Conservation (phyloP, 2,888 invertebrate species). For the Dryocosmus kuriphilus region DNA sequence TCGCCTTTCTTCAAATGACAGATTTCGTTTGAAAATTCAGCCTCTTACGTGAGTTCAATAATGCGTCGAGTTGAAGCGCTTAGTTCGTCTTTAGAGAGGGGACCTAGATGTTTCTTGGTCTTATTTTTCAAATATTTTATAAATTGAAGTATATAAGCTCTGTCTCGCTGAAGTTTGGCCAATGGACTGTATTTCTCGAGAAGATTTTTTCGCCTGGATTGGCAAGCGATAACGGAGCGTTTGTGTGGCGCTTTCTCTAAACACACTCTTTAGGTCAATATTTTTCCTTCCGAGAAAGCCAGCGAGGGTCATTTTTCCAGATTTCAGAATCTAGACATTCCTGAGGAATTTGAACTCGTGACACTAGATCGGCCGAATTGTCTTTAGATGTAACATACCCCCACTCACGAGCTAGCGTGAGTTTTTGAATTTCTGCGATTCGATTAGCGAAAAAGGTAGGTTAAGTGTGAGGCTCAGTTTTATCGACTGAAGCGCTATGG, state of each 20-base stretch:
- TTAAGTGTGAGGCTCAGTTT: neutral
- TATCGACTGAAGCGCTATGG: conserved; percentile 30
- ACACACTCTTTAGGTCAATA: too few species aligned
- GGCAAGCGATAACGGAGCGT: too few species aligned
- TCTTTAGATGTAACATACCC: conserved; percentile 17
- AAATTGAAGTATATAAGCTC: neutral
- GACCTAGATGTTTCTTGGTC: neutral
- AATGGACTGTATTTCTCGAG: neutral
- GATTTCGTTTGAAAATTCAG: neutral
- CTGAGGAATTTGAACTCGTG: neutral
- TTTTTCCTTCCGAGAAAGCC: neutral
- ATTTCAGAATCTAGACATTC: neutral
- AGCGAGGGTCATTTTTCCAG: neutral
- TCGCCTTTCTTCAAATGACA: neutral
- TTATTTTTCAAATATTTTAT: neutral
- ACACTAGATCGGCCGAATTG: conserved; percentile 39
- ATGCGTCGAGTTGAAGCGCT: neutral
- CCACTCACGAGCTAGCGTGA: conserved; percentile 12
- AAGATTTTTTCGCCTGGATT: neutral
- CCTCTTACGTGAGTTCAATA: neutral
- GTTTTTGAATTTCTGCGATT: conserved; percentile 30
- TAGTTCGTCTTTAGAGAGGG: neutral
- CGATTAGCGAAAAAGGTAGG: conserved; percentile 37
- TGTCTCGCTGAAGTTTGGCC: neutral
- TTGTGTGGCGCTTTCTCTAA: too few species aligned